Evolutionary conservation across 2,888 invertebrate species (phyloP), one percentile per base, ranked within the genome.

Genomic region (Eilema depressum): DNA sequence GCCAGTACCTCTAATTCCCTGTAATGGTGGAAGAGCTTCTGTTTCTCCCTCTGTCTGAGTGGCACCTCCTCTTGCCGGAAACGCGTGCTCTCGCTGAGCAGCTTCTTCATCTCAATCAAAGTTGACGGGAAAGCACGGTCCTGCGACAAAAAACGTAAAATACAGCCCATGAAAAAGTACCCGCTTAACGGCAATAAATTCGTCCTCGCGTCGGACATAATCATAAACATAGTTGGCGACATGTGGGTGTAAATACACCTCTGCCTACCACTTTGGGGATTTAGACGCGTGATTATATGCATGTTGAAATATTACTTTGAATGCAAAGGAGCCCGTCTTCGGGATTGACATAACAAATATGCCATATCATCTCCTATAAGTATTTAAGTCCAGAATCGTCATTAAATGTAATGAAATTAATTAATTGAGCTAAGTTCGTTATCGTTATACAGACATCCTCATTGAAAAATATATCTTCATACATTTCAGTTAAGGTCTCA

Each of bases 21-120:
- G 96, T 98, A 99, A 76, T 98, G 96, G 88, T 98, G 97, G 84
- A 97, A 96, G 75, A 99, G 96, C 88, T 98, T 97, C 90, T 98
- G 97, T 88, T 99, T 99, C 91, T 99, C 99, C 73, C 98, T 96
- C 91, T 98, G 98, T 78, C 98, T 96, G 20, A 98, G 97, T 74
- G 99, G 99, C 78, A 99, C 97, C 93, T 99, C 99, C 89, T 99
- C 99, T 88, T 97, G 98, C 89, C 98, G 97, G 96, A 99, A 99
- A 86, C 98, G 96, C 90, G 97, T 97, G 86, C 98, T 97, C 95
- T 99, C 99, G 78, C 97, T 97, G 75, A 98, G 97, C 88, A 99
- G 96, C 94, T 99, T 98, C 96, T 99, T 99, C 97, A 99, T 98
- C 94, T 99, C 99, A 87, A 98, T 98, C 85, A 99, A 96, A 79